Base-by-base conservation (phyloP, 2,888 invertebrate species). In the Aleiodes leptofemur region DNA sequence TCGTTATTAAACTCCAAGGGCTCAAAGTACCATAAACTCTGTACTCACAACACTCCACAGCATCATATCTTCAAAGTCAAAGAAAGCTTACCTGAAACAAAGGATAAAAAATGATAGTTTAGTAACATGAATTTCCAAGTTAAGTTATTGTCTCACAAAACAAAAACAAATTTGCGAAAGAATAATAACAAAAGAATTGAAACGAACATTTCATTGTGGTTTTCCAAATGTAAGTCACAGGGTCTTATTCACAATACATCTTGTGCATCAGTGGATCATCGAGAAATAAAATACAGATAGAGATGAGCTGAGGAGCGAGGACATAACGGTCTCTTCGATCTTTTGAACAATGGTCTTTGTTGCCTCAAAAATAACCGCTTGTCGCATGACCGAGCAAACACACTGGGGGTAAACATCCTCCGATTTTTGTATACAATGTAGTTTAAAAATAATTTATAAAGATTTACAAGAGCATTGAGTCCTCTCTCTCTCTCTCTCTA, bases 371-470 rank as follows among this genome's bases (percentile, higher is more conserved):
- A 81, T 81, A 81, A 79, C 78, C 66, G 76, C 55, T 57, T 55
- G 55, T 66, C 55, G 74, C 76, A 57, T 59, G 66, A 74, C 51
- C 70, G 71, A 66, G 66, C 73, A 66, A 23, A 72, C 7, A 66
- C 38, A 61, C 38, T 51, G 64, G 43, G 9, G 57, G 11, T 69
- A 11, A 73, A 72, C 38, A 71, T 59, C 48, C 5, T 66, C 50
- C 43, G 66, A 68, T 74, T 76, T 79, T 79, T 73, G 72, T 78
- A 78, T 77, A 79, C 81, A 81, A 80, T 78, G 80, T 77, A 78
- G 73, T 79, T 82, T 81, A 78, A 82, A 82, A 78, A 82, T 82
- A 82, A 82, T 82, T 82, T 81, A 82, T 81, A 79, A 70, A 69
- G 69, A 76, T 77, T 68, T 61, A 64, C 53, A 69, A 75, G 73